Percentiles rank a stretch among this genome's conserved stretches.
Evolutionary conservation across 1,140 invertebrate genomes (phyloP).

Genomic region (Drosophila bifasciata): DNA sequence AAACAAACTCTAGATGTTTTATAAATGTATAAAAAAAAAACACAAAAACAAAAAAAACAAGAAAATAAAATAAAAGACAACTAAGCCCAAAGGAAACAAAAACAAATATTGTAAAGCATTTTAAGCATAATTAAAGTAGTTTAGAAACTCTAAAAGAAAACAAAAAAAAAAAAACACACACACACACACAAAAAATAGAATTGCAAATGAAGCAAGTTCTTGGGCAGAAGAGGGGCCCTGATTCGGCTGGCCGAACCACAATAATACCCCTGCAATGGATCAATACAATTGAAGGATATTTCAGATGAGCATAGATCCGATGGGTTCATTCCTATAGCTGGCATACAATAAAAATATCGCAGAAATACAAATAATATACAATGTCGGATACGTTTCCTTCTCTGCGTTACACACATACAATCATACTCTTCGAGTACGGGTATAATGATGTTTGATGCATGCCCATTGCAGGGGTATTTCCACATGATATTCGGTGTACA

Average conservation of each 20-base stretch:
- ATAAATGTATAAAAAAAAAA: slow-evolving; percentile 60
- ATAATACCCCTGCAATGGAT: slow-evolving; percentile 39
- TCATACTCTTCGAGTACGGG: too few species aligned
- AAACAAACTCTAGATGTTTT: slow-evolving; percentile 72
- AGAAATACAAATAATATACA: neutral
- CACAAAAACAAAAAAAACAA: slow-evolving; percentile 24
- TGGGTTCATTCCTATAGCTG: too few species aligned
- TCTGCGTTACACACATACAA: too few species aligned
- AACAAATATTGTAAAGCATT: slow-evolving; percentile 35
- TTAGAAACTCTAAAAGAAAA: slow-evolving; percentile 16
- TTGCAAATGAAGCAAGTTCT: slow-evolving; percentile 5
- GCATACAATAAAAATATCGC: neutral
- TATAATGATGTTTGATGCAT: too few species aligned
- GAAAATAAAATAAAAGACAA: slow-evolving; percentile 9
- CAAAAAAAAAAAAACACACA: too few species aligned
- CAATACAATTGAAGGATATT: too few species aligned
- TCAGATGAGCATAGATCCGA: too few species aligned
- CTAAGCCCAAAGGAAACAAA: slow-evolving; percentile 6
- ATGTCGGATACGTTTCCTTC: too few species aligned
- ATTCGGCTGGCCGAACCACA: slow-evolving; percentile 32
- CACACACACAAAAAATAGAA: slow-evolving; percentile 4
- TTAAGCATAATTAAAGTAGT: slow-evolving; percentile 67
- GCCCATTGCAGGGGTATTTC: slow-evolving; percentile 31
- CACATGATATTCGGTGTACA: slow-evolving; percentile 23
- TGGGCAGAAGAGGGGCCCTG: slow-evolving; percentile 5